Conservation (phyloP, 2,888 invertebrate species). For the Drosophila fulvimacula region DNA sequence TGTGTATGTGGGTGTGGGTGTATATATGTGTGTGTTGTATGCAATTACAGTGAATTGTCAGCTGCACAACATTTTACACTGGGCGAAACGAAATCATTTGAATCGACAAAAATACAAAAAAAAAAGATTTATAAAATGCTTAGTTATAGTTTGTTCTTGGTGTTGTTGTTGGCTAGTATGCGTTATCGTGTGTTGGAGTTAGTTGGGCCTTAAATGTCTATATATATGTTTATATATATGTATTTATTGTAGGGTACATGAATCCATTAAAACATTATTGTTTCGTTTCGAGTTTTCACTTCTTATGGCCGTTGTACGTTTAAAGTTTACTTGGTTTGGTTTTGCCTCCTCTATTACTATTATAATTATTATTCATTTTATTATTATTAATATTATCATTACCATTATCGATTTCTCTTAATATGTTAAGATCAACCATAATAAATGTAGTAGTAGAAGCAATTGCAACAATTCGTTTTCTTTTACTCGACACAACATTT, state of each 20-base stretch:
- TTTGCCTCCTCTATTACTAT: slow-evolving; percentile 36
- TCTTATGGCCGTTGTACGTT: slow-evolving; percentile 67
- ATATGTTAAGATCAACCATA: slow-evolving; percentile 28
- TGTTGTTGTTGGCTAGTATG: slow-evolving; percentile 71
- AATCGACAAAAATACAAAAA: slow-evolving; percentile 11
- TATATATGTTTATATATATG: slow-evolving; percentile 9
- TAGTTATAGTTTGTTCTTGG: slow-evolving; percentile 34
- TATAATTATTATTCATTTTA: slow-evolving; percentile 28
- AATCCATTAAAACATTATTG: slow-evolving; percentile 54
- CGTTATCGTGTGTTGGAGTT: slow-evolving; percentile 62
- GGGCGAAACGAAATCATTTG: slow-evolving; percentile 41
- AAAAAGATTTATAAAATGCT: slow-evolving; percentile 54
- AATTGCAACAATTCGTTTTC: slow-evolving; percentile 39
- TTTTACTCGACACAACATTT: slow-evolving; percentile 18
- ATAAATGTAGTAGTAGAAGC: slow-evolving; percentile 27
- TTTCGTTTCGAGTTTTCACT: slow-evolving; percentile 70
- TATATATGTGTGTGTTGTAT: slow-evolving; percentile 12
- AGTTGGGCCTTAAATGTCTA: slow-evolving; percentile 60
- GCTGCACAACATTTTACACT: slow-evolving; percentile 64
- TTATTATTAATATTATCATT: slow-evolving; percentile 29
- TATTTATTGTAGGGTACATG: slow-evolving; percentile 14
- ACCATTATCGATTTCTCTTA: slow-evolving; percentile 9
- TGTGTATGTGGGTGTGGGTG: slow-evolving; percentile 11
- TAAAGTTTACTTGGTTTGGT: slow-evolving; percentile 34
- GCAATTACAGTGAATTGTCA: slow-evolving; percentile 36